Evolutionary conservation across 2,888 invertebrate genomes (phyloP), one percentile per base, ranked within the genome.

Genomic region (Synergus umbraculus): DNA sequence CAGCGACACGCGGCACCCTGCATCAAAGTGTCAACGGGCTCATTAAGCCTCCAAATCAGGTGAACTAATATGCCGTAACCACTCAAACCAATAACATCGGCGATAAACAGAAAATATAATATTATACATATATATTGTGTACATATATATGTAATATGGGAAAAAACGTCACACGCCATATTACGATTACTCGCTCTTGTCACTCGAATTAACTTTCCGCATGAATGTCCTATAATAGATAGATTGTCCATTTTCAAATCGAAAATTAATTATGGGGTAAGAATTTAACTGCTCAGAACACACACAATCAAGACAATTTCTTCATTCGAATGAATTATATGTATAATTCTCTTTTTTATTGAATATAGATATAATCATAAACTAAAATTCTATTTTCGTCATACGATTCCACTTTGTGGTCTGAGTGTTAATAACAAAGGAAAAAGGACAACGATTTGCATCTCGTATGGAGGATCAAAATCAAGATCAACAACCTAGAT

Each of bases 1-100:
- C 83, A 85, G 85, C 86, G 87, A 88, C 63, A 87, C 87, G 86
- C 86, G 87, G 86, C 86, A 86, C 88, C 86, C 87, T 86, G 88
- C 86, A 88, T 89, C 88, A 87, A 87, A 88, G 90, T 90, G 90
- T 90, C 91, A 90, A 89, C 91, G 87, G 88, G 87, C 89, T 90
- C 89, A 89, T 91, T 90, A 88, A 88, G 88, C 83, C 86, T 83
- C 86, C 86, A 87, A 91, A 91, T 89, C 87, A 88, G 85, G 85
- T 87, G 85, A 86, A 69, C 69, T 69, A 69, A 69, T 29, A 29
- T 83, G 85, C 85, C 85, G 82, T 84, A 86, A 86, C 84, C 78
- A 85, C 77, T 84, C 85, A 76, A 78, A 83, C 81, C 60, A 58
- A 80, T 83, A 79, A 76, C 77, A 80, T 82, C 81, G 49, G 76